Evolutionary conservation across 2,113 vertebrate species (phyloP).

Genomic region (Toxotes jaculatrix): DNA sequence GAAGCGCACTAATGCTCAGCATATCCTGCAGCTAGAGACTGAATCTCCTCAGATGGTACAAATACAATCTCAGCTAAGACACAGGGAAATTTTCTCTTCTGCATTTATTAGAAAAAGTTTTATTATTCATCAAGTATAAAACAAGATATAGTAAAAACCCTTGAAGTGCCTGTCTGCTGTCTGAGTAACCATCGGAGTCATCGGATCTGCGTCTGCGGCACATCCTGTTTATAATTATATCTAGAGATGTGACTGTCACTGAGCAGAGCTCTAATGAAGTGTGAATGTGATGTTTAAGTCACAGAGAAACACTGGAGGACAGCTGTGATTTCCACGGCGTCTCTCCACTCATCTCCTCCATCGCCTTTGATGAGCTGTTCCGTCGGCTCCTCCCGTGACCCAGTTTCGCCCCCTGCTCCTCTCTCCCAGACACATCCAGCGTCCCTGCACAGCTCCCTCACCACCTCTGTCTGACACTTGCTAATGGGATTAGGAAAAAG

Average conservation of each 20-base stretch:
- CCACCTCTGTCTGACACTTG: constrained; percentile 35
- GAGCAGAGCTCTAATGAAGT: background rate
- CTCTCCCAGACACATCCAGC: constrained; percentile 48
- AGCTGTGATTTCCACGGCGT: constrained; percentile 30
- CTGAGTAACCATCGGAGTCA: background rate
- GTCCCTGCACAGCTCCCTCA: constrained; percentile 14
- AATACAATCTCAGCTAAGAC: background rate
- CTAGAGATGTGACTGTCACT: background rate
- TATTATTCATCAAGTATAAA: background rate
- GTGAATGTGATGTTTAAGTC: background rate
- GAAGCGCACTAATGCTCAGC: constrained; percentile 34
- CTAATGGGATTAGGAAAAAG: constrained; percentile 33
- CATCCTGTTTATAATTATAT: constrained; percentile 12
- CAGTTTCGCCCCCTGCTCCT: constrained; percentile 41
- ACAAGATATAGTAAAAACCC: background rate
- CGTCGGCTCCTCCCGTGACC: constrained; percentile 50
- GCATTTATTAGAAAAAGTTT: background rate
- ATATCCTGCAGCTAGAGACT: constrained; percentile 30
- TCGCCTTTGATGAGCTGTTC: constrained; percentile 56
- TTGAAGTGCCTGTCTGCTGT: background rate
- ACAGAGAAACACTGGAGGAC: constrained; percentile 1
- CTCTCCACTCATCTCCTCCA: constrained; percentile 20
- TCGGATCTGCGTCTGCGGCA: background rate
- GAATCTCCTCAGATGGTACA: constrained; percentile 4
- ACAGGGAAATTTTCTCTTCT: background rate